Evolutionary conservation across 2,888 invertebrate species (phyloP).

Genomic region (Thymelicus lineola): DNA sequence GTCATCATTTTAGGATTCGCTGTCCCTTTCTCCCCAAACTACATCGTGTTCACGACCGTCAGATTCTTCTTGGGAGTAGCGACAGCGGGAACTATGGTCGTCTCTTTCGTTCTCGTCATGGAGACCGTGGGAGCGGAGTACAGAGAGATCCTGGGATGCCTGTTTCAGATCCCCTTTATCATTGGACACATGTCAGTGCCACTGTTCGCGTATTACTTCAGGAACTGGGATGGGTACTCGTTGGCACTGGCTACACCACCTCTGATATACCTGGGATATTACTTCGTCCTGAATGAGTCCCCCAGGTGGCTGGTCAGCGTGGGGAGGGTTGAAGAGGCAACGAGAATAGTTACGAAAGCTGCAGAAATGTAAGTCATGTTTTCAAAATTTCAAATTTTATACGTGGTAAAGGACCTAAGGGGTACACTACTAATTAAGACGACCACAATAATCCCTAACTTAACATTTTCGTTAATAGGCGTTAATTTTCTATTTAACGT

Average conservation of each 20-base stretch:
- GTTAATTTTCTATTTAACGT: too few species aligned
- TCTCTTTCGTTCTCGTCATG: conserved; percentile 89
- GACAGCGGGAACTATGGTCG: conserved; percentile 93
- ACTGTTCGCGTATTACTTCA: conserved; percentile 86
- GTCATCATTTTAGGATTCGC: conserved; percentile 88
- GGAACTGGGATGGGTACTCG: conserved; percentile 87
- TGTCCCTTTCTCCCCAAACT: conserved; percentile 88
- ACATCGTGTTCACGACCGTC: conserved; percentile 84
- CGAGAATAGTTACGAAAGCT: conserved; percentile 87
- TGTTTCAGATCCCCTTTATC: conserved; percentile 89
- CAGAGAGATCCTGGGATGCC: conserved; percentile 83
- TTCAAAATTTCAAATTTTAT: too few species aligned
- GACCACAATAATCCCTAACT: too few species aligned
- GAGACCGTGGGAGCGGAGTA: conserved; percentile 85
- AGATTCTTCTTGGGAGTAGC: conserved; percentile 89
- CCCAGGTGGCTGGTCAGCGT: conserved; percentile 92
- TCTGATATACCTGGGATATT: conserved; percentile 86
- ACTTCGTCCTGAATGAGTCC: conserved; percentile 90
- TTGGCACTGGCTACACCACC: conserved; percentile 87
- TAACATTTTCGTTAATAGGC: too few species aligned
- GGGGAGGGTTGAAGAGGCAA: conserved; percentile 87
- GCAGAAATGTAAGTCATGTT: conserved; percentile 76
- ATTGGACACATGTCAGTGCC: conserved; percentile 88
- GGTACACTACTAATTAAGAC: too few species aligned
- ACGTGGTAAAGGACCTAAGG: too few species aligned